Base-by-base conservation (phyloP, 2,797 vertebrate genomes). In the Microctenopoma steveboyesi region DNA sequence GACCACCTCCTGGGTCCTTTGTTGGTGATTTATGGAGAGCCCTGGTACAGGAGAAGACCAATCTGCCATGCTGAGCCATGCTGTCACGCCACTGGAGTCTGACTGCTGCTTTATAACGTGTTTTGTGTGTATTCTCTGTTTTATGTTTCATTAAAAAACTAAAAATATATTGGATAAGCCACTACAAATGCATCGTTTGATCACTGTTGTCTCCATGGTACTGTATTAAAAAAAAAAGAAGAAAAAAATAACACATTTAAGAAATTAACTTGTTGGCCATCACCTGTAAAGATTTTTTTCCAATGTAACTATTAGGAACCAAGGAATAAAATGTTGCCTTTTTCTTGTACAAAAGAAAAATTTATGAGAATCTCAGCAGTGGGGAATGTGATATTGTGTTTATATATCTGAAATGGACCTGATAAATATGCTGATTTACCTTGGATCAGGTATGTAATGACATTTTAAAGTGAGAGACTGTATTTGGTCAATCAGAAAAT, bases 311-410 rank as follows among this genome's bases (percentile, higher is more conserved):
- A 96, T 96, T 95, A 95, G 87, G 93, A 97, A 94, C 94, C 93
- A 77, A 89, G 78, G 92, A 94, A 88, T 86, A 95, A 97, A 96
- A 94, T 95, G 95, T 97, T 98, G 97, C 97, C 97, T 98, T 98
- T 95, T 98, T 95, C 96, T 96, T 99, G 96, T 98, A 98, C 94
- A 98, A 98, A 97, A 98, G 95, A 99, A 95, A 97, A 96, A 95
- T 98, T 96, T 98, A 98, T 97, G 95, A 96, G 89, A 94, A 95
- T 94, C 95, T 95, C 95, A 95, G 92, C 90, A 94, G 94, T 95
- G 95, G 96, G 95, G 95, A 96, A 96, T 96, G 95, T 96, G 96
- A 95, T 88, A 94, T 94, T 93, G 95, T 97, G 96, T 98, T 97
- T 98, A 96, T 97, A 97, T 97, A 96, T 95, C 95, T 95, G 93